Evolutionary conservation across 2,113 vertebrate species (phyloP).

Genomic region (Cottus gobio): DNA sequence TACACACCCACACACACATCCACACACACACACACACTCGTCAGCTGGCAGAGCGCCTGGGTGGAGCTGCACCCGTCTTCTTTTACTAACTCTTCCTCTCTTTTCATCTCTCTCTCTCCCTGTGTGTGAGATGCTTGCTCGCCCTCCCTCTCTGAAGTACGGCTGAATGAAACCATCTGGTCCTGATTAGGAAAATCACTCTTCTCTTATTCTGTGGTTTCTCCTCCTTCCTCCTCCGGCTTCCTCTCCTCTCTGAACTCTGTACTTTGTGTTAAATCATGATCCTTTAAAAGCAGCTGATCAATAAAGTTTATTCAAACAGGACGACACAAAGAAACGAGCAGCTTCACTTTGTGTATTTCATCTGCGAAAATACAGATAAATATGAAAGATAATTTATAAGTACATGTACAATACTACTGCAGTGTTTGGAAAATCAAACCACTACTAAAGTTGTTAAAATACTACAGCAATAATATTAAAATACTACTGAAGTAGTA

Average conservation of each 20-base stretch:
- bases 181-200: slow-evolving; percentile 49
- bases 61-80: slow-evolving; percentile 24
- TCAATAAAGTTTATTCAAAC: slow-evolving; percentile 1
- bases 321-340: background rate
- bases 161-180: slow-evolving; percentile 64
- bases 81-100: slow-evolving; percentile 15
- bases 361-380: too few relatives aligned
- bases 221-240: background rate
- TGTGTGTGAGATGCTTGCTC: background rate
- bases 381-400: too few relatives aligned
- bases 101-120: slow-evolving; percentile 3
- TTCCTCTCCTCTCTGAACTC: background rate
- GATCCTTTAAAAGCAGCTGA: background rate
- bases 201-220: slow-evolving; percentile 19
- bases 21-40: background rate
- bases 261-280: background rate
- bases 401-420: too few relatives aligned
- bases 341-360: background rate
- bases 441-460: too few relatives aligned
- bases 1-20: too few relatives aligned
- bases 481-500: too few relatives aligned
- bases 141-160: background rate
- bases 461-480: too few relatives aligned
- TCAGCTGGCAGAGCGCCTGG: slow-evolving; percentile 26
- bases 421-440: too few relatives aligned